A percentile compares a stretch with the other conserved stretches of the same genome.
Conservation (phyloP, 2,797 vertebrate genomes). For the Pipistrellus nathusii region DNA sequence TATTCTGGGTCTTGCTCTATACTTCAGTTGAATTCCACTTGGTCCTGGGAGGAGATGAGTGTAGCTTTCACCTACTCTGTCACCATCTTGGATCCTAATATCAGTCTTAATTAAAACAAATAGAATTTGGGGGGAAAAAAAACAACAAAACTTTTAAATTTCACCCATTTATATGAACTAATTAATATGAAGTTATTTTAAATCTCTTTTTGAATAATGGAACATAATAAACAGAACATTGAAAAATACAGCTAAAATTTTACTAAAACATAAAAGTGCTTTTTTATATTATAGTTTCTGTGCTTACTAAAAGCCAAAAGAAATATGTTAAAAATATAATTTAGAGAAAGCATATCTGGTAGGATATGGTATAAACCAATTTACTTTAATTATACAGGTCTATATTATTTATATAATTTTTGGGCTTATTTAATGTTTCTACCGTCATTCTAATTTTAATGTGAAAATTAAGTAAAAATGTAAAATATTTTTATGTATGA, state of each 20-base stretch:
- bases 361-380: not conserved
- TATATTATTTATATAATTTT: not conserved
- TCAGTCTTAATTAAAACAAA: slow-evolving; percentile 11
- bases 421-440: slow-evolving; percentile 9
- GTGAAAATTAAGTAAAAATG: not conserved
- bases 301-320: not conserved
- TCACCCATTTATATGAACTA: not conserved
- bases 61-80: not conserved
- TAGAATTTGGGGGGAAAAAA: not conserved
- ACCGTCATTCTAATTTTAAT: not conserved
- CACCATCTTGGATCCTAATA: not conserved
- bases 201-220: not conserved
- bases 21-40: not conserved
- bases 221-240: not conserved
- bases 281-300: not conserved
- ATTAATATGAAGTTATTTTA: not conserved
- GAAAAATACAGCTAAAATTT: not conserved
- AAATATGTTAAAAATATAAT: slow-evolving; percentile 42
- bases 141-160: not conserved
- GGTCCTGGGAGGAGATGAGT: not conserved
- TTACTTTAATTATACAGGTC: not conserved
- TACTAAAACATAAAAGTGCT: not conserved
- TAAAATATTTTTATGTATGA: not conserved
- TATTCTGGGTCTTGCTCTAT: not conserved
- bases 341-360: not conserved